Conservation (phyloP, 1,140 invertebrate genomes). For the Philaenus spumarius region DNA sequence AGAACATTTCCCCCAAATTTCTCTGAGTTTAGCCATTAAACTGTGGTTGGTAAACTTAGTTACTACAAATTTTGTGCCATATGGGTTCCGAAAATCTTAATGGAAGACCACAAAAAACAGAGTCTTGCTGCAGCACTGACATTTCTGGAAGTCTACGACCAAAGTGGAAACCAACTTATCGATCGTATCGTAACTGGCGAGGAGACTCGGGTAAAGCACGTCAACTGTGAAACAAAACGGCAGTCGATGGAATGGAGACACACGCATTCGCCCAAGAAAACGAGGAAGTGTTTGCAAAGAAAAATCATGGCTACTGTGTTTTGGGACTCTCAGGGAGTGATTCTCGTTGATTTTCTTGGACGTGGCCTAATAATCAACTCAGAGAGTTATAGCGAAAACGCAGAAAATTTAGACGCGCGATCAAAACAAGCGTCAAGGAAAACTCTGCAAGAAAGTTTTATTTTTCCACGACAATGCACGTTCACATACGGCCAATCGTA, state of each 20-base stretch:
- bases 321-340: background rate
- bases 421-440: too few species aligned
- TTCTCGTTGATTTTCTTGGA: too few species aligned
- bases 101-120: background rate
- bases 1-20: constrained; percentile 4
- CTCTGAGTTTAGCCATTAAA: background rate
- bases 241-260: background rate
- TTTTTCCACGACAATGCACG: too few species aligned
- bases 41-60: background rate
- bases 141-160: background rate
- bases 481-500: too few species aligned
- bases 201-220: too few species aligned
- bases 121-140: constrained; percentile 5
- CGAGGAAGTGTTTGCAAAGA: background rate
- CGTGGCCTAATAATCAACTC: too few species aligned
- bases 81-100: background rate
- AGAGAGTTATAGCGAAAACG: too few species aligned
- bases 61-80: constrained; percentile 6
- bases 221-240: background rate
- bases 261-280: background rate
- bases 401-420: too few species aligned
- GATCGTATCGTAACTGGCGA: too few species aligned
- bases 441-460: too few species aligned
- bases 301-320: constrained; percentile 5
- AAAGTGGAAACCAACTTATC: background rate